phyloP scores from a whole-genome alignment of 2,113 vertebrate species.

The Octodon degus region DNA sequence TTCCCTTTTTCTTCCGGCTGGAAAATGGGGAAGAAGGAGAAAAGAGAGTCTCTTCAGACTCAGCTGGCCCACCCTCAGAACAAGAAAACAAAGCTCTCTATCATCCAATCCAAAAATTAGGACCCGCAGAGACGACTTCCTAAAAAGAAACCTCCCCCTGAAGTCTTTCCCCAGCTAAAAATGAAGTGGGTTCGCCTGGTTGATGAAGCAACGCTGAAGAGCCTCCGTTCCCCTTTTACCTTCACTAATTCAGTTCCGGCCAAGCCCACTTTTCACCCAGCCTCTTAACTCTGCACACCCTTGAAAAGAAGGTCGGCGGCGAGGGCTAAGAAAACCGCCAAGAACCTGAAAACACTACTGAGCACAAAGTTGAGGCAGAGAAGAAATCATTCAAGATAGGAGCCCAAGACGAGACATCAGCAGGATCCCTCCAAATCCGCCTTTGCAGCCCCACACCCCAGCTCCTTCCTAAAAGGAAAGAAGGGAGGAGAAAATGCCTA shows the following conservation, averaged over 20 bases:
- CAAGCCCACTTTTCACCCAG: conserved; percentile 66
- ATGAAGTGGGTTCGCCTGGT: conserved; percentile 55
- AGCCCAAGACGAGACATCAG: conserved; percentile 35
- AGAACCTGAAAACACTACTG: conserved; percentile 42
- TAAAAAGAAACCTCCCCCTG: conserved; percentile 56
- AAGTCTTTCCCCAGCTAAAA: conserved; percentile 60
- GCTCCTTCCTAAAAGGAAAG: conserved; percentile 64
- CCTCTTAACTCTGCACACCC: conserved; percentile 58
- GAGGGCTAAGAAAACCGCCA: conserved; percentile 50
- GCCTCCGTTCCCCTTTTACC: conserved; percentile 61
- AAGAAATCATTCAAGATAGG: conserved; percentile 34
- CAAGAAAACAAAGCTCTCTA: conserved; percentile 71
- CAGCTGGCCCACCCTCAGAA: conserved; percentile 47
- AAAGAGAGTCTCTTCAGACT: conserved; percentile 40
- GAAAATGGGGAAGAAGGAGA: conserved; percentile 47
- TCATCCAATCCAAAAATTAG: conserved; percentile 44
- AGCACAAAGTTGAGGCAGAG: conserved; percentile 62
- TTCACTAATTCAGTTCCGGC: conserved; percentile 61
- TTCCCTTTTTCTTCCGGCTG: conserved; percentile 40
- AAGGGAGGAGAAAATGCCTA: conserved; percentile 37
- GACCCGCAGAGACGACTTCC: conserved; percentile 1
- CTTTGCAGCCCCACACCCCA: background rate
- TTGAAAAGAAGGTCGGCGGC: conserved; percentile 7
- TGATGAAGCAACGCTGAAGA: conserved; percentile 24
- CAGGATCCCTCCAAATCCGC: background rate